Conservation (phyloP, 92 coral and sea anemone genomes). For the Phenganax stokvisi region DNA sequence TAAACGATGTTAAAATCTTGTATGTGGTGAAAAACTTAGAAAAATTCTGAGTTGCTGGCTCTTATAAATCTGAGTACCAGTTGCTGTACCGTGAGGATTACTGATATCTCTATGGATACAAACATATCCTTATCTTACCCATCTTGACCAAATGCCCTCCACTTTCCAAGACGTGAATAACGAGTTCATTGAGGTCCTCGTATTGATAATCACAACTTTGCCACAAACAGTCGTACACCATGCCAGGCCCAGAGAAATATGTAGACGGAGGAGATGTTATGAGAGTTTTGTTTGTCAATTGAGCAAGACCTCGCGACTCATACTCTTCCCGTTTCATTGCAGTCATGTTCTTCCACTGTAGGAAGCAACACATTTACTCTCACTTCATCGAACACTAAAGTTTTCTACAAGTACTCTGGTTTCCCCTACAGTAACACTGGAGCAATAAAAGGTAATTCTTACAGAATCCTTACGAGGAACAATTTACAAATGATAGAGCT, state of each 20-base stretch:
- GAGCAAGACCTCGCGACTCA: conserved; percentile 82
- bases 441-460: background rate
- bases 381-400: too few species aligned
- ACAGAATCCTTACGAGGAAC: too few species aligned
- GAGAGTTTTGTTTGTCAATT: conserved; percentile 58
- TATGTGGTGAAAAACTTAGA: too few species aligned
- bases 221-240: conserved; percentile 83
- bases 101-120: background rate
- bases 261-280: background rate
- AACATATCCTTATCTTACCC: conserved; percentile 46
- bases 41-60: too few species aligned
- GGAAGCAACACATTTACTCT: background rate
- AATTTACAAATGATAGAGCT: too few species aligned
- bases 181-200: conserved; percentile 80
- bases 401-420: too few species aligned
- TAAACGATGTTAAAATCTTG: too few species aligned
- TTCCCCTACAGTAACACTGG: background rate
- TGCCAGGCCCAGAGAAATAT: conserved; percentile 53
- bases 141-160: conserved; percentile 75
- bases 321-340: conserved; percentile 77
- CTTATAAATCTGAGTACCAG: background rate
- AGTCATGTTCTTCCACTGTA: conserved; percentile 86
- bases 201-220: conserved; percentile 97
- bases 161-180: conserved; percentile 81
- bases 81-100: background rate